Evolutionary conservation across 2,797 vertebrate genomes (phyloP).

Genomic region (Thripadectes ignobilis): DNA sequence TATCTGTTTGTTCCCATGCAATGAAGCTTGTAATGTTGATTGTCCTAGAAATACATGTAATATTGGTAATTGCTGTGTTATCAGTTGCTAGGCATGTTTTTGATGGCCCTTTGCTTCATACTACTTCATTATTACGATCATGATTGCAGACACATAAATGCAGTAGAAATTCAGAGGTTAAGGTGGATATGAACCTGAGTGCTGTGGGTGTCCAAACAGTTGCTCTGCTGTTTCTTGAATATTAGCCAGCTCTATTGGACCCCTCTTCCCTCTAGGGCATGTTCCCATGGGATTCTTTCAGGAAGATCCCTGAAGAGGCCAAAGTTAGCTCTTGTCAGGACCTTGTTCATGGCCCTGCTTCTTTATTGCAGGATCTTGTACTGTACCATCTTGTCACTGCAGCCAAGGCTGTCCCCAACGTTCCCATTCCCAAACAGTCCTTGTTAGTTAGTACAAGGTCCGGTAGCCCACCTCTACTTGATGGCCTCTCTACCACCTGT

Average conservation of each 20-base stretch:
- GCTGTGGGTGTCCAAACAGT: neutral
- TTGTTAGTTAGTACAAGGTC: neutral
- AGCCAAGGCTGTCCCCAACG: neutral
- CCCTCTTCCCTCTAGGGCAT: neutral
- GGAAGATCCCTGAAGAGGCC: neutral
- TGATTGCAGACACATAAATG: neutral
- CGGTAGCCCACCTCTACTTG: neutral
- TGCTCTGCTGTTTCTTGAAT: neutral
- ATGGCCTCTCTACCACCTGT: neutral
- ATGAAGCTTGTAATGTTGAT: neutral
- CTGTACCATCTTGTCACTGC: neutral
- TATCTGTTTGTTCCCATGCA: constrained; percentile 2
- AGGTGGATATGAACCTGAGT: neutral
- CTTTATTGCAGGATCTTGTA: neutral
- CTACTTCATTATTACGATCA: neutral
- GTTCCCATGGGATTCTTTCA: neutral
- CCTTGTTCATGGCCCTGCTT: rapidly evolving
- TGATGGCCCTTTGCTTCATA: neutral
- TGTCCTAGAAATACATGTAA: neutral
- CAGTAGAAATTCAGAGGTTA: neutral
- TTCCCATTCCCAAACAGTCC: neutral
- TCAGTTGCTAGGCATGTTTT: neutral
- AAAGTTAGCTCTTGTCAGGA: neutral
- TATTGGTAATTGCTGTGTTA: neutral
- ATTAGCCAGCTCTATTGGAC: neutral